These are phyloP conservation scores for Protonemura montana DNA, from an alignment of 2,888 invertebrate genomes.

Conservation along the genomic window DNA sequence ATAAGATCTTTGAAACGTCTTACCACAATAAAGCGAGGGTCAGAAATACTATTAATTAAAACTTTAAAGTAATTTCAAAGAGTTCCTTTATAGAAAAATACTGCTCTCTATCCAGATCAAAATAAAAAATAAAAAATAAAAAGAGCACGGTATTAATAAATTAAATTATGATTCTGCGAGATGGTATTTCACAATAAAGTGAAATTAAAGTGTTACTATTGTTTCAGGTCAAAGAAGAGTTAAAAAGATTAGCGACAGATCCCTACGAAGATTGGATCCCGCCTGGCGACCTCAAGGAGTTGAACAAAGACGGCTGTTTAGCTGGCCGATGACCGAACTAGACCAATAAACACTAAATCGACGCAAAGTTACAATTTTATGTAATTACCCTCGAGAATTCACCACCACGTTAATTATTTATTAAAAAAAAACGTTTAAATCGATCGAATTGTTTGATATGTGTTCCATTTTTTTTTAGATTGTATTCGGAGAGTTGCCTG, in stretches of 20 bases:
- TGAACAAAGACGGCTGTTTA: slow-evolving; percentile 48
- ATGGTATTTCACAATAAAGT: no score
- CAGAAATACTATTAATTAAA: no score
- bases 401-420: slow-evolving; percentile 23
- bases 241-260: slow-evolving; percentile 44
- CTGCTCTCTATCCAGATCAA: no score
- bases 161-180: no score
- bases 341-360: background rate
- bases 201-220: no score
- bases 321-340: slow-evolving; percentile 43
- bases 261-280: slow-evolving; percentile 50
- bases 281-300: slow-evolving; percentile 47
- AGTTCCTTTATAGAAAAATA: no score
- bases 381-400: background rate
- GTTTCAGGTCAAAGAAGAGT: slow-evolving; percentile 52
- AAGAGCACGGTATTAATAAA: no score
- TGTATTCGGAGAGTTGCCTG: background rate
- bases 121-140: no score
- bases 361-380: background rate
- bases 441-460: background rate
- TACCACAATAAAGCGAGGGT: no score
- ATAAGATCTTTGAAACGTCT: no score
- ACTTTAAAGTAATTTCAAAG: no score
- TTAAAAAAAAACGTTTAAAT: slow-evolving; percentile 7
- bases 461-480: background rate